Base-by-base conservation (phyloP, 2,797 vertebrate genomes). In the Melanogrammus aeglefinus region DNA sequence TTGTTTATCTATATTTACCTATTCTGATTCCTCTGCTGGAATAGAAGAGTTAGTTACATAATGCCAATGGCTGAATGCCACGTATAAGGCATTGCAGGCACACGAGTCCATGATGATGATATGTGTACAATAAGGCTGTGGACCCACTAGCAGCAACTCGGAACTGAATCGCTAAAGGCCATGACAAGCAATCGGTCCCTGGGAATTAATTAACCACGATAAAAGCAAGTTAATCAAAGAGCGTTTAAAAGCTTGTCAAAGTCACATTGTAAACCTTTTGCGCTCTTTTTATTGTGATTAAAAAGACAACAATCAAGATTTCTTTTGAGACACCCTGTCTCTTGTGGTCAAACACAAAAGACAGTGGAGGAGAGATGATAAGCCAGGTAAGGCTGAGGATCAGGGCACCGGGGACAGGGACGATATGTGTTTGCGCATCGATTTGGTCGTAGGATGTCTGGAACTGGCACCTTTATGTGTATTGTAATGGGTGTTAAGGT, bases 11-110 rank as follows among this genome's bases (percentile, higher is more conserved):
- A 47, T 47, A 14, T 57, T 57, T 1, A 57, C 47, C 47, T 21
- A 5, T 57, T 18, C 47, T 57, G 47, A 21, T 57, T 21, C 47
- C 16, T 18, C 47, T 57, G 47, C 47, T 63, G 21, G n/a, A 24
- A 9, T 12, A 71, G 69, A 2, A 18, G 31, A 31, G 31, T 12
- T 33, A 9, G 31, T 10, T 3, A 29, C 66, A 70, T 70, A 12
- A 4, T 18, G 66, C 27, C 66, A 13, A 29, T 29, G 66, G 74
- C 81, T 70, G 78, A 33, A 85, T 85, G 66, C n/a, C 72, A 14
- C 81, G 44, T 74, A 51, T 39, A 39, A 39, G 38, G 8, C 38
- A 39, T 39, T 7, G 38, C 38, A 39, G 38, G 9, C 9, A 39
- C 38, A 39, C 38, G 13, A 44, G 41, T 16, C 41, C 41, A 16